Base-by-base conservation (phyloP, 2,113 vertebrate species). In the Limnothrissa miodon region DNA sequence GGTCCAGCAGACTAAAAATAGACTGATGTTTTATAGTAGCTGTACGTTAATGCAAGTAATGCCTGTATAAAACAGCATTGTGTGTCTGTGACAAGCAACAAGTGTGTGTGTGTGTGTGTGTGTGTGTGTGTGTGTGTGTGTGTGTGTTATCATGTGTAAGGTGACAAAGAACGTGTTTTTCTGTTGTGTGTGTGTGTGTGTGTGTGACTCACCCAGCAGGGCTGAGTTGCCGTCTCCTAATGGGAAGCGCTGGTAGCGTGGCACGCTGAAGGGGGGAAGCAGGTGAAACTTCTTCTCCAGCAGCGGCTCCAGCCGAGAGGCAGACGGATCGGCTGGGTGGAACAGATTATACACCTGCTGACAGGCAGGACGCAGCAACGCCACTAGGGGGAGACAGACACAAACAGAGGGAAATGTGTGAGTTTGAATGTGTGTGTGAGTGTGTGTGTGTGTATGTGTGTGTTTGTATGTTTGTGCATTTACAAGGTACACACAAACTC, bases 291-390 rank as follows among this genome's bases (percentile, higher is more conserved):
- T 95, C 88, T 96, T 96, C 89, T 99, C 97, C 92, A 99, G 90
- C 78, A 99, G 96, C 0, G 98, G 98, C 87, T 99, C 98, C 0
- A 99, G 96, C 82, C 98, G 97, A 0, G 97, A 99, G 42, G 98
- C 97, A 0, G 98, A 99, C 0, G 98, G 98, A 90, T 99, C 98
- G 11, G 98, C 97, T 0, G 98, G 97, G 89, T 99, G 98, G 90
- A 99, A 99, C 84, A 99, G 95, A 94, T 99, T 99, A 89, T 99
- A 98, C 51, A 99, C 96, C 92, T 99, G 98, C 93, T 98, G 97
- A 88, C 98, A 99, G 84, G 97, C 97, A 0, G 98, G 98, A 83
- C 96, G 96, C 82, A 99, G 93, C 84, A 96, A 96, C 0, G 93
- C 89, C 80, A 95, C 95, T 95, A 0, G 88, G 91, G 51, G 79